Percentiles rank a stretch among this genome's conserved stretches.
These are phyloP conservation scores for Rhabdornis inornatus DNA, from an alignment of 2,113 vertebrate genomes.

Conservation along the genomic window DNA sequence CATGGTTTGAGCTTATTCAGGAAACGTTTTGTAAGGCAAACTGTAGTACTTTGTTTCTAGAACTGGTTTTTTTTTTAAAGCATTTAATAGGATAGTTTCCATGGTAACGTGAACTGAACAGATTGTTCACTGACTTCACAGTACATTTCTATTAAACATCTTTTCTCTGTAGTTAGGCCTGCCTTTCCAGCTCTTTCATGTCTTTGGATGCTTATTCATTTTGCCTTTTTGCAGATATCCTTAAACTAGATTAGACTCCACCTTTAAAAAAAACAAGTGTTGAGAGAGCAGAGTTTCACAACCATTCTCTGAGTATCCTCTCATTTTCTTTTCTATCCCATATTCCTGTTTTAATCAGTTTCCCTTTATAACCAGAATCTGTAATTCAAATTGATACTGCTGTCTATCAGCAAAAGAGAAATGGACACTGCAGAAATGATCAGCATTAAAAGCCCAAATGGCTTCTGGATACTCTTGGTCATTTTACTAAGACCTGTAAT, in stretches of 20 bases:
- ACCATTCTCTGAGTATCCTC: neutral
- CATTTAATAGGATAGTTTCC: conserved; percentile 70
- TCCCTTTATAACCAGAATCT: neutral
- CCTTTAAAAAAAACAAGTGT: neutral
- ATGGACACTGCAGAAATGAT: neutral
- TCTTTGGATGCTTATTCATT: neutral
- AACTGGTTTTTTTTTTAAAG: conserved; percentile 9
- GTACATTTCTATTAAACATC: conserved; percentile 61
- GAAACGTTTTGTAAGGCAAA: conserved; percentile 37
- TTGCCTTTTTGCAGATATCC: neutral
- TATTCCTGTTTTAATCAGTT: neutral
- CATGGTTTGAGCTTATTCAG: conserved; percentile 7
- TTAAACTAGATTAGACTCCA: neutral
- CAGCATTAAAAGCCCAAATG: neutral
- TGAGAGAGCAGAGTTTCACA: neutral
- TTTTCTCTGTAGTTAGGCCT: conserved; percentile 43
- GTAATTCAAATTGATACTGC: neutral
- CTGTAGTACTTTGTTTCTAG: conserved; percentile 58
- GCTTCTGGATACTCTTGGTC: neutral
- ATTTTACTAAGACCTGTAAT: neutral
- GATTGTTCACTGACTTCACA: conserved; percentile 66
- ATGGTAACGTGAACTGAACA: conserved; percentile 67
- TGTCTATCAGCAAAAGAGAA: neutral
- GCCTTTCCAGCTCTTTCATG: conserved; percentile 1
- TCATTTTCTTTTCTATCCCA: neutral